Conservation (phyloP, 2,113 vertebrate species). For the Gambusia affinis region DNA sequence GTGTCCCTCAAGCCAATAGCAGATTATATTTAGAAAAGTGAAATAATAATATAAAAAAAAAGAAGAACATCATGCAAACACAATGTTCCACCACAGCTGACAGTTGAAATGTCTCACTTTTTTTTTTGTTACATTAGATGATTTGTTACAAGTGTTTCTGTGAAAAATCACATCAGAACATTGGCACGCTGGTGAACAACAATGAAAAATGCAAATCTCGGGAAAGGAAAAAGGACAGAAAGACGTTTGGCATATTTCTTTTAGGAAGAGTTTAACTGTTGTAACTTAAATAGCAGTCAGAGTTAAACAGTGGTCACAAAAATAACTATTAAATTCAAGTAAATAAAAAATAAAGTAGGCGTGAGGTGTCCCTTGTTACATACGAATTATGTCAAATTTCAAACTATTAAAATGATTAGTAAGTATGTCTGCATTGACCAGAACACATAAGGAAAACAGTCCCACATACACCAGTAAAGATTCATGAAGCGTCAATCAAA, state of each 20-base stretch:
- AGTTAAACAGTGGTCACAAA: too few relatives aligned
- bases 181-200: constrained; percentile 10
- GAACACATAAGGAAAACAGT: too few relatives aligned
- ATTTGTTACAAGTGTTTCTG: constrained; percentile 30
- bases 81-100: constrained; percentile 4
- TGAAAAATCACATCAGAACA: constrained; percentile 20
- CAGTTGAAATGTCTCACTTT: not conserved
- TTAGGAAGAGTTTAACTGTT: not conserved
- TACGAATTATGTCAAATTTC: too few relatives aligned
- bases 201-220: constrained; percentile 1
- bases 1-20: not conserved
- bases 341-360: not conserved
- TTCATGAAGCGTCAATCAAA: too few relatives aligned
- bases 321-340: not conserved
- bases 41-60: not conserved
- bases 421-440: too few relatives aligned
- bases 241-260: not conserved
- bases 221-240: not conserved
- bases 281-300: not conserved
- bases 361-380: not conserved
- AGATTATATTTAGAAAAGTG: not conserved
- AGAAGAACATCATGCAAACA: constrained; percentile 16
- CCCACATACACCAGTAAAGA: too few relatives aligned
- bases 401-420: too few relatives aligned
- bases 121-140: constrained; percentile 15